Conservation (phyloP, 2,797 vertebrate genomes). For the Urophycis tenuis region DNA sequence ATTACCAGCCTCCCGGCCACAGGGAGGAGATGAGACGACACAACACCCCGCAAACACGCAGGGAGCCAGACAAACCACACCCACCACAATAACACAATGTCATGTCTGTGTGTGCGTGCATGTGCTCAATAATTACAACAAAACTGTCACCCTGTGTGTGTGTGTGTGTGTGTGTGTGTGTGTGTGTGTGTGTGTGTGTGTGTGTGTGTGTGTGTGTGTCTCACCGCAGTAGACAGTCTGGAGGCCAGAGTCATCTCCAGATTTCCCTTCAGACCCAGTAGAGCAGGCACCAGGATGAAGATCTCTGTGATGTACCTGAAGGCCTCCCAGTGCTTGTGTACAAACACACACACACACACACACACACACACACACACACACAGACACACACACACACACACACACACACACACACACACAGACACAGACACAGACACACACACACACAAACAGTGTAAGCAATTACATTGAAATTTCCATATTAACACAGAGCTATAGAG, state of each 20-base stretch:
- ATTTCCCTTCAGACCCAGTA: conserved; percentile 95
- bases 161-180: conserved; percentile 1
- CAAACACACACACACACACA: background rate
- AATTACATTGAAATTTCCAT: too few relatives aligned
- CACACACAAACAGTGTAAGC: too few relatives aligned
- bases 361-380: background rate
- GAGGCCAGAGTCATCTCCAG: conserved; percentile 98
- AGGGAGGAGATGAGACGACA: too few relatives aligned
- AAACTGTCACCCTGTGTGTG: too few relatives aligned
- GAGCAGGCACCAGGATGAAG: conserved; percentile 94
- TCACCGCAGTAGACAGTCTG: conserved; percentile 90
- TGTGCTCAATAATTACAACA: too few relatives aligned
- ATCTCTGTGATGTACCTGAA: conserved; percentile 93
- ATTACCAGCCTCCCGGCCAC: too few relatives aligned
- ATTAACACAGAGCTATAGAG: background rate
- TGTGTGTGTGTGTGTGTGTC: conserved; percentile 32
- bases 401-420: background rate
- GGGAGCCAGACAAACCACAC: background rate
- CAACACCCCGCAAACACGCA: too few relatives aligned
- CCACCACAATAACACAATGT: background rate
- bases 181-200: conserved; percentile 2
- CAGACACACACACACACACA: background rate
- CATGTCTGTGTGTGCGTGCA: too few relatives aligned
- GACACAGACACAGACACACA: background rate
- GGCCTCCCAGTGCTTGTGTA: conserved; percentile 89